Conservation (phyloP, 2,888 invertebrate genomes). For the Athetis lepigone region DNA sequence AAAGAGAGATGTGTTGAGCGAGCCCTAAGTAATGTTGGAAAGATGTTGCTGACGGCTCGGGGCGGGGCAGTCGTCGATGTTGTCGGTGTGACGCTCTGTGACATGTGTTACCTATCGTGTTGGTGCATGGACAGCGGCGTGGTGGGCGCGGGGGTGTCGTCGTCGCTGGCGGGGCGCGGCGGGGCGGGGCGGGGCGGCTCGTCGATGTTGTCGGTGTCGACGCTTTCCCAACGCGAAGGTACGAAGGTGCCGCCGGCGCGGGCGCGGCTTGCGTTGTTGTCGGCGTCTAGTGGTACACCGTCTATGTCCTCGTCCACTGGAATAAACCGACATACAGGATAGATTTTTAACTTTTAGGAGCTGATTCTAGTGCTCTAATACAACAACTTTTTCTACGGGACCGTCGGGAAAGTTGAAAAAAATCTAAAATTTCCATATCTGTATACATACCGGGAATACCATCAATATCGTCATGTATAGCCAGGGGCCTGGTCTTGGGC, state of each 20-base stretch:
- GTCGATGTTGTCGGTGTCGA: conserved; percentile 92
- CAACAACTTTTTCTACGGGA: too few relatives aligned
- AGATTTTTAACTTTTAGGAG: too few relatives aligned
- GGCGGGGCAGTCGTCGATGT: too few relatives aligned
- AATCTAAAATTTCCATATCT: too few relatives aligned
- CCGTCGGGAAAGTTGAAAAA: too few relatives aligned
- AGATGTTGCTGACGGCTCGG: too few relatives aligned
- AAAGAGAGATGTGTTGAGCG: too few relatives aligned
- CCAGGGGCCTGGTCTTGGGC: neutral
- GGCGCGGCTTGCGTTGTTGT: conserved; percentile 81
- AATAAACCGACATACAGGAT: neutral
- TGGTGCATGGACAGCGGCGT: conserved; percentile 57
- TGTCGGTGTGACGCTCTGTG: neutral
- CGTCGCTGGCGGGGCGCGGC: conserved; percentile 34
- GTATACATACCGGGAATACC: conserved; percentile 75
- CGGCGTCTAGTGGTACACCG: conserved; percentile 92
- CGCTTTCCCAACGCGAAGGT: conserved; percentile 98
- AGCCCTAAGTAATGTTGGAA: too few relatives aligned
- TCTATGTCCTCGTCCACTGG: conserved; percentile 94
- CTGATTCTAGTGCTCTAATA: too few relatives aligned
- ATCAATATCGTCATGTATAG: conserved; percentile 74
- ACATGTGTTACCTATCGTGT: conserved; percentile 59
- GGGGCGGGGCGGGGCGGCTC: neutral
- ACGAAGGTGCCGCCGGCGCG: conserved; percentile 92
- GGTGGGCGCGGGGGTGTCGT: conserved; percentile 59